phyloP scores from a whole-genome alignment of 2,888 invertebrate species.

The Isoperla grammatica region DNA sequence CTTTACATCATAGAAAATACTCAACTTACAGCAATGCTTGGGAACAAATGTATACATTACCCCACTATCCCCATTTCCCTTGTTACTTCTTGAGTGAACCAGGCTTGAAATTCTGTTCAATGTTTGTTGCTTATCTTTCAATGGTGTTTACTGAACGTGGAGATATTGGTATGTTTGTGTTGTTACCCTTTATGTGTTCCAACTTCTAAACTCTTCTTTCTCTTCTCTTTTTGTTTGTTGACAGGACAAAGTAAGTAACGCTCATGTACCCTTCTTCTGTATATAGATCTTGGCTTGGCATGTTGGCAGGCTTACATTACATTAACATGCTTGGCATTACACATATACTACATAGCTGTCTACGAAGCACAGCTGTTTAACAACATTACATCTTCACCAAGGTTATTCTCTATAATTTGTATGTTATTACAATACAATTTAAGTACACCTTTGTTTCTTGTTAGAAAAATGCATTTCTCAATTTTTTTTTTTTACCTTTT shows the following conservation, averaged over 20 bases:
- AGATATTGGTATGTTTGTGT: slow-evolving; percentile 19
- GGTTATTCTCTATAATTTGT: no score
- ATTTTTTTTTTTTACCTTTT: no score
- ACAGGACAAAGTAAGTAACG: slow-evolving; percentile 37
- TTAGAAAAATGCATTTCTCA: no score
- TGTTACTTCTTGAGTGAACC: slow-evolving; percentile 4
- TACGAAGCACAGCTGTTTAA: no score
- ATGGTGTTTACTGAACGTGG: slow-evolving; percentile 13
- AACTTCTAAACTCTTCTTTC: slow-evolving; percentile 32
- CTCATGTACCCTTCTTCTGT: slow-evolving; percentile 22
- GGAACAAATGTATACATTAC: background rate
- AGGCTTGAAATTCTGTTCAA: slow-evolving; percentile 1
- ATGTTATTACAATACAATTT: no score
- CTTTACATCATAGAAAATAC: no score
- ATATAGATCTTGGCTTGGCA: slow-evolving; percentile 1
- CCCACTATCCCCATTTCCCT: background rate
- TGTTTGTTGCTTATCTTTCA: slow-evolving; percentile 10
- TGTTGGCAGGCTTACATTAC: no score
- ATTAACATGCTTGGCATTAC: no score
- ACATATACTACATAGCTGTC: no score
- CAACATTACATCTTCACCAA: no score
- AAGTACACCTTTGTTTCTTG: no score
- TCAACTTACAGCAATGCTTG: background rate
- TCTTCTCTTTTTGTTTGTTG: slow-evolving; percentile 32
- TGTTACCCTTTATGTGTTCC: slow-evolving; percentile 25